phyloP scores from a whole-genome alignment of 30 jellyfish, hydroid and myxozoan species.

The Hydra vulgaris region DNA sequence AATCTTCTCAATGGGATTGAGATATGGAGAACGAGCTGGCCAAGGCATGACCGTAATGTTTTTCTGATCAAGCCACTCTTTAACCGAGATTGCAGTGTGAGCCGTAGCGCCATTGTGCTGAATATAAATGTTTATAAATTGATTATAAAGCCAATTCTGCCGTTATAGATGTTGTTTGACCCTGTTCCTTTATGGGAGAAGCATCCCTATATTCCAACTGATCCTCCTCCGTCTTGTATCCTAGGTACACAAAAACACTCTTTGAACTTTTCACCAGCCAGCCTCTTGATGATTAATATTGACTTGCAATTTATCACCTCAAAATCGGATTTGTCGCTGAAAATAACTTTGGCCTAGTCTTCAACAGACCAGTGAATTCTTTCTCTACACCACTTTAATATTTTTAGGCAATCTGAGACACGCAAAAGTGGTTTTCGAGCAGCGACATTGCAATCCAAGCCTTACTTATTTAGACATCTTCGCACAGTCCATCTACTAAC shows the following conservation, averaged over 20 bases:
- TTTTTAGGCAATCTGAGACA: neutral
- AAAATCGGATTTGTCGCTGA: neutral
- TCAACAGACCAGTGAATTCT: neutral
- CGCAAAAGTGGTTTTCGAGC: neutral
- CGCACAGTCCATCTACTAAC: neutral
- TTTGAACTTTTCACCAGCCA: neutral
- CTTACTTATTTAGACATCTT: neutral
- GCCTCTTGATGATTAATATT: neutral
- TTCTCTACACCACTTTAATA: neutral
- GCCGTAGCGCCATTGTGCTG: neutral
- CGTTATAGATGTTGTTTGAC: neutral
- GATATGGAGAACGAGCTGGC: neutral
- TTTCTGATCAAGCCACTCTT: neutral
- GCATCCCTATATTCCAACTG: neutral
- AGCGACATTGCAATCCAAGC: neutral
- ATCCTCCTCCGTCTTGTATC: neutral
- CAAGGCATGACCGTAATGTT: neutral
- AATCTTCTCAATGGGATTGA: neutral
- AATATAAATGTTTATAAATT: no score
- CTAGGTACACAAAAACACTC: neutral
- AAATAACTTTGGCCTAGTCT: neutral
- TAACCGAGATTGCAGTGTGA: neutral
- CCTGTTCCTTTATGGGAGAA: neutral
- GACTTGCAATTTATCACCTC: neutral
- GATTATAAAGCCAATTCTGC: neutral